Conservation (phyloP, 53 echinoderm and acorn worm species). For the Echinarachnius parma region DNA sequence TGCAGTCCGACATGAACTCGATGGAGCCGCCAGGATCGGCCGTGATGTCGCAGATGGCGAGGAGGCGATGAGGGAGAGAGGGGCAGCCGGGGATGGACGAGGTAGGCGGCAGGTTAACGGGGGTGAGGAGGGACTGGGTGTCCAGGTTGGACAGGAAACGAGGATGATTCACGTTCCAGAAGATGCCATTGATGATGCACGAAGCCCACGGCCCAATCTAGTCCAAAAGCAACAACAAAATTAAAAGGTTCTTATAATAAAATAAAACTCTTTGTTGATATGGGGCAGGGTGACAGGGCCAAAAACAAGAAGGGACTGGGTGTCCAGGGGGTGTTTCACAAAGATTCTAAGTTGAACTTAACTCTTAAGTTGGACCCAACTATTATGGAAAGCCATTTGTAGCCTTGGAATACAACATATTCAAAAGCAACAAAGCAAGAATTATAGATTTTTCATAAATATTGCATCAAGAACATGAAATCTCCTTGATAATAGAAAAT, state of each 20-base stretch:
- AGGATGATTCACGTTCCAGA: constrained; percentile 79
- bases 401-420: too few relatives aligned
- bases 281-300: constrained; percentile 66
- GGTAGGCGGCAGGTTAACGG: constrained; percentile 63
- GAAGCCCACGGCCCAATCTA: constrained; percentile 92
- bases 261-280: too few relatives aligned
- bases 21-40: constrained; percentile 89
- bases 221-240: neutral
- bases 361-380: too few relatives aligned
- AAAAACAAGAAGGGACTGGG: too few relatives aligned
- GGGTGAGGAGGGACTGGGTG: constrained; percentile 68
- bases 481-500: too few relatives aligned
- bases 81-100: constrained; percentile 66
- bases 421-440: too few relatives aligned
- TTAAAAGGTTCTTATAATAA: too few relatives aligned
- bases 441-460: too few relatives aligned
- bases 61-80: constrained; percentile 72
- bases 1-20: constrained; percentile 78
- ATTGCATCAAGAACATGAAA: too few relatives aligned
- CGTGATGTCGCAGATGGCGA: constrained; percentile 90
- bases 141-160: constrained; percentile 82
- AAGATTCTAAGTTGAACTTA: too few relatives aligned
- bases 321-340: too few relatives aligned
- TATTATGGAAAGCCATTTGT: too few relatives aligned
- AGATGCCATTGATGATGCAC: constrained; percentile 86